Evolutionary conservation across 2,888 invertebrate genomes (phyloP).

Genomic region (Tromatobia lineatoria): DNA sequence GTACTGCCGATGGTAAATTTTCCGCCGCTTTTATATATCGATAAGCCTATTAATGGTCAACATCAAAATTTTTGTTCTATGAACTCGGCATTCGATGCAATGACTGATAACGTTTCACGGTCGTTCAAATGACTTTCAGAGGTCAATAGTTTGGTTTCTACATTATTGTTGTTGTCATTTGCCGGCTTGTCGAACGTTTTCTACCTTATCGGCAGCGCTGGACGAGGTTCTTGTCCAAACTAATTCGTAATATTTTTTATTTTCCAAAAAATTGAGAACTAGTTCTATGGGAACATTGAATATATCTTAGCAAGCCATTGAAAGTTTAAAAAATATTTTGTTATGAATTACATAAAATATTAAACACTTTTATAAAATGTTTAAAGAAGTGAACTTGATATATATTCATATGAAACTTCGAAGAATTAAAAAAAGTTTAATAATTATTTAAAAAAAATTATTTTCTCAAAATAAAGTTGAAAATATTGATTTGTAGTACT

Average conservation of each 20-base stretch:
- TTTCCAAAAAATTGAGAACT: no score
- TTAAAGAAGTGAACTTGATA: no score
- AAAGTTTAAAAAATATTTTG: no score
- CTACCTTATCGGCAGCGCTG: constrained; percentile 47
- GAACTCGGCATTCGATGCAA: neutral
- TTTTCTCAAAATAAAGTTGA: no score
- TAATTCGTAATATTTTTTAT: neutral
- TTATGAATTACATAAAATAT: no score
- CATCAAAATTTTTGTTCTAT: neutral
- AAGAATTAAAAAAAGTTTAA: no score
- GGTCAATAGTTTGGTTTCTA: constrained; percentile 20
- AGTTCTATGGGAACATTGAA: no score
- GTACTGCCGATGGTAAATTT: constrained; percentile 96
- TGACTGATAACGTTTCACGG: constrained; percentile 10
- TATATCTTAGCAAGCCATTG: no score
- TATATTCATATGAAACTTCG: no score
- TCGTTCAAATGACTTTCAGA: constrained; percentile 53
- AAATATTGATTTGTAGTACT: no score
- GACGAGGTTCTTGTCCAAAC: constrained; percentile 39
- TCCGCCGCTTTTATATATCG: neutral
- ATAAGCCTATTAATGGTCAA: neutral
- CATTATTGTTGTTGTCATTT: constrained; percentile 21
- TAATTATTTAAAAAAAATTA: no score
- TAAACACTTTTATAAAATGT: no score
- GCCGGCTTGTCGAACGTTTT: constrained; percentile 33